Percentiles rank a stretch among this genome's conserved stretches.
These are phyloP conservation scores for Xestia xanthographa DNA, from an alignment of 2,888 invertebrate species.

Conservation along the genomic window DNA sequence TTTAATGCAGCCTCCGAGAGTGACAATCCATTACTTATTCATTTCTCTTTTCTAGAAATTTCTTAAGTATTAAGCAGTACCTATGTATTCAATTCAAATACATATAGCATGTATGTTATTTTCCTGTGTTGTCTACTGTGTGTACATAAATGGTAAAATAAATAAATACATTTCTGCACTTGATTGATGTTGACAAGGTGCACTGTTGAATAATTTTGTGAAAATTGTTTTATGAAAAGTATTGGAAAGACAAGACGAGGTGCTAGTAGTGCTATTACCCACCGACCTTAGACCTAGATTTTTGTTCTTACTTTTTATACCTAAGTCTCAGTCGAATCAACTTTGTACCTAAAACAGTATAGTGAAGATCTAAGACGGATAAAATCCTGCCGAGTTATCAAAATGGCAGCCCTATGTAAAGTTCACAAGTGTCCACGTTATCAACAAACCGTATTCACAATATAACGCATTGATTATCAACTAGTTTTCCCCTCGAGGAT, in stretches of 20 bases:
- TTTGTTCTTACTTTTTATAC: neutral
- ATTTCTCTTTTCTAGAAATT: too few species aligned
- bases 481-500: constrained; percentile 64
- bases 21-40: neutral
- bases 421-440: constrained; percentile 73
- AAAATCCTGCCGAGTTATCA: neutral
- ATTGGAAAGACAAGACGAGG: neutral
- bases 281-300: neutral
- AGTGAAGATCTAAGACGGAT: neutral
- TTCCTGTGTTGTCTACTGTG: too few species aligned
- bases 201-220: too few species aligned
- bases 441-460: constrained; percentile 73
- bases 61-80: too few species aligned
- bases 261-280: neutral
- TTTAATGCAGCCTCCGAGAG: neutral
- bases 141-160: too few species aligned
- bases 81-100: too few species aligned
- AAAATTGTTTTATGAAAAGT: too few species aligned
- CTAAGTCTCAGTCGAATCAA: neutral
- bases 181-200: neutral
- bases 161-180: neutral
- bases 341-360: neutral
- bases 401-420: constrained; percentile 53
- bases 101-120: too few species aligned
- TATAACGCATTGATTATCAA: constrained; percentile 73